These are phyloP conservation scores for Trilocha varians DNA, from an alignment of 2,888 invertebrate genomes.

Conservation along the genomic window DNA sequence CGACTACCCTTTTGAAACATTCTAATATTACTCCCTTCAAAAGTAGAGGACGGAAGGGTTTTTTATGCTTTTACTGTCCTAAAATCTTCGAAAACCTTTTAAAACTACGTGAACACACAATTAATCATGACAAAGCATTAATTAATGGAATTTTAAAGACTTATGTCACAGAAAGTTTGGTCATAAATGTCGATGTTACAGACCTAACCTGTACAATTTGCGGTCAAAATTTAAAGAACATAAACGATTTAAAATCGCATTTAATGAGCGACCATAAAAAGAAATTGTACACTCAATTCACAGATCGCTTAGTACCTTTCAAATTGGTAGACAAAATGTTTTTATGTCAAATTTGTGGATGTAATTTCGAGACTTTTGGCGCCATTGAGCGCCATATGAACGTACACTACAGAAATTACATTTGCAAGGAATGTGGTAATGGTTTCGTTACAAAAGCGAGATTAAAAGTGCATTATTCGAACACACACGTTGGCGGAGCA, in stretches of 20 bases:
- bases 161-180: slow-evolving; percentile 40
- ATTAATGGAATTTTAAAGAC: slow-evolving; percentile 29
- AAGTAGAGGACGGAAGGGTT: slow-evolving; percentile 40
- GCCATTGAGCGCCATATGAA: slow-evolving; percentile 59
- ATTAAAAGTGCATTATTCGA: slow-evolving; percentile 44
- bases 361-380: slow-evolving; percentile 51
- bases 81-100: slow-evolving; percentile 34
- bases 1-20: slow-evolving; percentile 30
- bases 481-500: slow-evolving; percentile 29
- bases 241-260: slow-evolving; percentile 44
- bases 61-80: slow-evolving; percentile 55
- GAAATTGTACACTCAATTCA: slow-evolving; percentile 30
- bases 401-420: slow-evolving; percentile 51
- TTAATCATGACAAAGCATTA: slow-evolving; percentile 29
- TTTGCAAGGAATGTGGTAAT: slow-evolving; percentile 52
- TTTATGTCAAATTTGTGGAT: slow-evolving; percentile 47
- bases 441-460: slow-evolving; percentile 51
- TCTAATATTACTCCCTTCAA: slow-evolving; percentile 49
- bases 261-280: slow-evolving; percentile 39
- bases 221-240: slow-evolving; percentile 18
- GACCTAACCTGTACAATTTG: slow-evolving; percentile 43
- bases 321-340: slow-evolving; percentile 33
- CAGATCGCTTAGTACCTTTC: slow-evolving; percentile 50
- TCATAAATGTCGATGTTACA: slow-evolving; percentile 48
- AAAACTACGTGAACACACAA: slow-evolving; percentile 29